phyloP scores from a whole-genome alignment of 2,888 invertebrate genomes.

The Drosophila prolongata region DNA sequence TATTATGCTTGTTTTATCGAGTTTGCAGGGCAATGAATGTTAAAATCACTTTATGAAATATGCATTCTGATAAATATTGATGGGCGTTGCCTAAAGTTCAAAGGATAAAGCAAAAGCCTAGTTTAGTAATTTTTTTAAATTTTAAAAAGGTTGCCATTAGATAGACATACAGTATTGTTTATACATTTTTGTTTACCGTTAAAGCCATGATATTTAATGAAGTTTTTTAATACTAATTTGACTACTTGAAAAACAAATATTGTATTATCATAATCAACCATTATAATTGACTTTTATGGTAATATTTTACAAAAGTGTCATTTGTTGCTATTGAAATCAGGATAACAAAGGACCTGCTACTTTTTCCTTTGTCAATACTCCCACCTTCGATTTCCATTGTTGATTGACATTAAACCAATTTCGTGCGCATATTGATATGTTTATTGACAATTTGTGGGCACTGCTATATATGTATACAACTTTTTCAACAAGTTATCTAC shows the following conservation, averaged over 20 bases:
- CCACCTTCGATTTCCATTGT: slow-evolving; percentile 25
- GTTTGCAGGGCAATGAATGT: slow-evolving; percentile 23
- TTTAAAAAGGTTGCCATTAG: no score
- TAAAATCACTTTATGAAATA: slow-evolving; percentile 39
- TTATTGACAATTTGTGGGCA: slow-evolving; percentile 33
- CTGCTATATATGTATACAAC: no score
- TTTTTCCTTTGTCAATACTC: not conserved
- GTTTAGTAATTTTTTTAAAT: no score
- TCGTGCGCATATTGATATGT: slow-evolving; percentile 71
- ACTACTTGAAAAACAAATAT: no score
- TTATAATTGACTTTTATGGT: not conserved
- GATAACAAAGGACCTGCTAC: not conserved
- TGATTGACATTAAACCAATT: slow-evolving; percentile 74
- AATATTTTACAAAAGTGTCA: not conserved
- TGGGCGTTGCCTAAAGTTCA: slow-evolving; percentile 15
- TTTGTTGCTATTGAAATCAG: not conserved
- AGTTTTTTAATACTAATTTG: no score
- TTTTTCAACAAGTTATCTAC: not conserved
- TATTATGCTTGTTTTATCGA: slow-evolving; percentile 29
- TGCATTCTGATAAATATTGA: slow-evolving; percentile 38
- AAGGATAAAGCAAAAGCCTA: not conserved
- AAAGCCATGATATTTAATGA: no score
- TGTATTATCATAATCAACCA: no score
- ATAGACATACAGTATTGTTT: no score
- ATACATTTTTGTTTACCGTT: no score